A percentile compares a stretch with the other conserved stretches of the same genome.
Evolutionary conservation across 1,140 invertebrate species (phyloP).

Genomic region (Tenebrio molitor): DNA sequence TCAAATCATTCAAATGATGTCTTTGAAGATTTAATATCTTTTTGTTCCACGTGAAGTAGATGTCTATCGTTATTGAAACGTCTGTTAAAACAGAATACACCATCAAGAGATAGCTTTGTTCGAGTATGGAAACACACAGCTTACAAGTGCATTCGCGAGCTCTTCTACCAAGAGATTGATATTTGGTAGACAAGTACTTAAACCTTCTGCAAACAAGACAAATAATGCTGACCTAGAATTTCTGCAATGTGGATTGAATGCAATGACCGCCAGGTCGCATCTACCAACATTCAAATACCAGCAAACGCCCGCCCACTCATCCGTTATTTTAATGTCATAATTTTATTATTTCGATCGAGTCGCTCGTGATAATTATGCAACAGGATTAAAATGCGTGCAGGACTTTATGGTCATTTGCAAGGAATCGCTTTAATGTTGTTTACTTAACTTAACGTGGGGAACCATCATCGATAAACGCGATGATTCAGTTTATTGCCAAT

Average conservation of each 20-base stretch:
- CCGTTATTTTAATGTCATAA: slow-evolving; percentile 33
- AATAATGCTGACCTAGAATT: slow-evolving; percentile 41
- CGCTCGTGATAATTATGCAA: neutral
- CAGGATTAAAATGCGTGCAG: neutral
- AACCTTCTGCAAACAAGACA: slow-evolving; percentile 16
- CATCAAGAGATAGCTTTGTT: too few species aligned
- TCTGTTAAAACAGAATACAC: neutral
- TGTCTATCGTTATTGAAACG: slow-evolving; percentile 2
- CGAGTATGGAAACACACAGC: neutral
- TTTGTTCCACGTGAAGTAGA: too few species aligned
- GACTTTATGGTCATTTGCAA: neutral
- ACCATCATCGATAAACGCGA: neutral
- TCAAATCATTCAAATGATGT: too few species aligned
- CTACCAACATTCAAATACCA: slow-evolving; percentile 25
- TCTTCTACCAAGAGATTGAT: neutral
- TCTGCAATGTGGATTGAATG: slow-evolving; percentile 43
- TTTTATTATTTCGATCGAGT: neutral
- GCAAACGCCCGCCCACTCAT: slow-evolving; percentile 21
- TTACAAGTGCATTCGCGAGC: neutral
- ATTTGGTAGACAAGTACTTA: slow-evolving; percentile 15
- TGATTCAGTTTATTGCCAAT: slow-evolving; percentile 11
- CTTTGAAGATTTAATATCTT: too few species aligned
- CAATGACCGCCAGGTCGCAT: slow-evolving; percentile 44
- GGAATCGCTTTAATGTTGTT: too few species aligned
- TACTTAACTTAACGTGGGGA: too few species aligned